These are phyloP conservation scores for Caenorhabditis inopinata DNA, from an alignment of 1,140 invertebrate species.

Conservation along the genomic window DNA sequence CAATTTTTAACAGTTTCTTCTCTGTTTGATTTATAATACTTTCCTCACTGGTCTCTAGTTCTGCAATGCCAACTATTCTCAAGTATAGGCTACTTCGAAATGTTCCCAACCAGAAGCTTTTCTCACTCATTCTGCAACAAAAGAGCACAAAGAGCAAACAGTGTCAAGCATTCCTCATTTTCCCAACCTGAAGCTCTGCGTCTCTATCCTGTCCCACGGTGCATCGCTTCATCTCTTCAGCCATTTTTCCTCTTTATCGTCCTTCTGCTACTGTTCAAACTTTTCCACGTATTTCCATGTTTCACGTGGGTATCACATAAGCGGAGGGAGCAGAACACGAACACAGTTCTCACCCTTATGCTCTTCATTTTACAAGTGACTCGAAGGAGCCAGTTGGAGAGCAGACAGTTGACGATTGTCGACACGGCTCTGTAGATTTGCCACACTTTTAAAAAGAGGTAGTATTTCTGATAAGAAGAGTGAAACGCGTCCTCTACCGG, in stretches of 20 bases:
- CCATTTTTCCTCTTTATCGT: not conserved
- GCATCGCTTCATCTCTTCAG: not conserved
- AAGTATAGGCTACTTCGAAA: not conserved
- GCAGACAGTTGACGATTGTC: not conserved
- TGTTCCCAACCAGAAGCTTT: not conserved
- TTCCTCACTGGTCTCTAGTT: too few species aligned
- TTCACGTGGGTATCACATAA: not conserved
- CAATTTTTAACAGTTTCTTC: too few species aligned
- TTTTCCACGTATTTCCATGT: not conserved
- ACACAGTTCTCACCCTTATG: not conserved
- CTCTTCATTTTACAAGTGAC: not conserved
- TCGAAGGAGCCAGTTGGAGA: not conserved
- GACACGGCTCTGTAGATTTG: too few species aligned
- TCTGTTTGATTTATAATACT: too few species aligned
- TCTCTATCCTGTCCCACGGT: not conserved
- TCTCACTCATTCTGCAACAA: not conserved
- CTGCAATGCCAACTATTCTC: too few species aligned
- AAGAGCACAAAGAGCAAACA: constrained; percentile 30
- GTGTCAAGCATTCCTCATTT: not conserved
- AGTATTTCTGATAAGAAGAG: not conserved
- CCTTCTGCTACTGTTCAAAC: constrained; percentile 6
- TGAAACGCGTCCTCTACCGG: not conserved
- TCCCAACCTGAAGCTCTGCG: too few species aligned
- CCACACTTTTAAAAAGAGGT: not conserved
- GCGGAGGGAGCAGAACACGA: too few species aligned